phyloP scores from a whole-genome alignment of 2,113 vertebrate genomes.

The Dinomys branickii region DNA sequence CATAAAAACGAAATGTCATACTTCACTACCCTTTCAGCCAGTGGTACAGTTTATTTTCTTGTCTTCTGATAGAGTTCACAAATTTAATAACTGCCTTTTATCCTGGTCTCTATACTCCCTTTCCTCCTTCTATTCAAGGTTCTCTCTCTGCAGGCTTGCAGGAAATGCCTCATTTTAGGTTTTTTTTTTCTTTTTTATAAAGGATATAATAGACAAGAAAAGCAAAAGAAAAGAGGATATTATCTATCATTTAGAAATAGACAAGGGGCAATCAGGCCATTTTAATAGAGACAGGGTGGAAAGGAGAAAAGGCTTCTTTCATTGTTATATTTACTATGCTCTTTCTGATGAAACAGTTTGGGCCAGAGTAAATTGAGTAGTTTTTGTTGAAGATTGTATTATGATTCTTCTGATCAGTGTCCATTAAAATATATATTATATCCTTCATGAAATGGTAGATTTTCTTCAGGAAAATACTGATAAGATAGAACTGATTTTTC shows the following conservation, averaged over 20 bases:
- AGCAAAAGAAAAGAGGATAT: conserved; percentile 73
- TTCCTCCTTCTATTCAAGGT: conserved; percentile 83
- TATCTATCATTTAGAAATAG: conserved; percentile 73
- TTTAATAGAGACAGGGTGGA: conserved; percentile 65
- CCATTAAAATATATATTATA: conserved; percentile 64
- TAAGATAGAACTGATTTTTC: conserved; percentile 75
- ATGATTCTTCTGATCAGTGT: conserved; percentile 64
- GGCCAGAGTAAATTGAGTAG: conserved; percentile 73
- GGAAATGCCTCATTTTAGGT: conserved; percentile 83
- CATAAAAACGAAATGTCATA: conserved; percentile 89
- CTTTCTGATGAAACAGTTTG: conserved; percentile 61
- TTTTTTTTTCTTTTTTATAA: conserved; percentile 62
- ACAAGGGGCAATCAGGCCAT: conserved; percentile 69
- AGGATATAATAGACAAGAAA: conserved; percentile 78
- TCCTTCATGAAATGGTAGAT: conserved; percentile 70
- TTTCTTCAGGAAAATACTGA: conserved; percentile 76
- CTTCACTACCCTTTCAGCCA: conserved; percentile 84
- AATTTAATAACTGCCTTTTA: conserved; percentile 89
- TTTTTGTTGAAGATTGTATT: conserved; percentile 78
- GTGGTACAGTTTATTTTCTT: conserved; percentile 87
- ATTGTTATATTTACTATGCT: conserved; percentile 61
- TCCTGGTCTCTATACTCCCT: conserved; percentile 83
- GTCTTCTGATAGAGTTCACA: conserved; percentile 86
- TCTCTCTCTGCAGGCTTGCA: conserved; percentile 78
- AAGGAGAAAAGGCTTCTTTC: not conserved